These are phyloP conservation scores for Rynchops niger DNA, from an alignment of 2,113 vertebrate genomes.

Conservation along the genomic window DNA sequence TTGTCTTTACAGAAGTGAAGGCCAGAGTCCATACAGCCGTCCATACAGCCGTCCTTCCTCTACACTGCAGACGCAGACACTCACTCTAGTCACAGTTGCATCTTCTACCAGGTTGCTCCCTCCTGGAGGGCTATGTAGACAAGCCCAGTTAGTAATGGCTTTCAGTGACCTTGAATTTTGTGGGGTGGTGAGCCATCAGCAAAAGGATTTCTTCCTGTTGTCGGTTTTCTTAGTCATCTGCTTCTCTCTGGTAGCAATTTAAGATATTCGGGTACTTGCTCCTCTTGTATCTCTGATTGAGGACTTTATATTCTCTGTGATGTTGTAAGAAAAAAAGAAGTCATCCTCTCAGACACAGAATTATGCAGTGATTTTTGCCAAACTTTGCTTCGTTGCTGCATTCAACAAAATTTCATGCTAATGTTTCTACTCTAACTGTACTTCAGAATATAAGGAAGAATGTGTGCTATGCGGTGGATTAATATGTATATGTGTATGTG, in stretches of 20 bases:
- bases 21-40: not conserved
- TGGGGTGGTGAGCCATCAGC: rapidly evolving
- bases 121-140: not conserved
- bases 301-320: not conserved
- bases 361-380: not conserved
- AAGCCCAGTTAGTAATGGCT: not conserved
- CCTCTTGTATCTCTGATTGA: not conserved
- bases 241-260: not conserved
- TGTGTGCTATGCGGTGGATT: not conserved
- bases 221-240: not conserved
- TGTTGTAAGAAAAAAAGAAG: not conserved
- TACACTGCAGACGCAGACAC: not conserved
- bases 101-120: not conserved
- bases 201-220: not conserved
- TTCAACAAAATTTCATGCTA: not conserved
- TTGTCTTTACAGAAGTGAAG: not conserved
- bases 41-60: not conserved
- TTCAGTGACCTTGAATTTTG: not conserved
- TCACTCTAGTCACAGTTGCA: not conserved
- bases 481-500: too few species aligned
- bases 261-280: not conserved
- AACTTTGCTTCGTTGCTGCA: not conserved
- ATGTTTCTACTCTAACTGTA: not conserved
- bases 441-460: not conserved
- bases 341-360: not conserved